Evolutionary conservation across 2,888 invertebrate species (phyloP).

Genomic region (Tridacna crocea): DNA sequence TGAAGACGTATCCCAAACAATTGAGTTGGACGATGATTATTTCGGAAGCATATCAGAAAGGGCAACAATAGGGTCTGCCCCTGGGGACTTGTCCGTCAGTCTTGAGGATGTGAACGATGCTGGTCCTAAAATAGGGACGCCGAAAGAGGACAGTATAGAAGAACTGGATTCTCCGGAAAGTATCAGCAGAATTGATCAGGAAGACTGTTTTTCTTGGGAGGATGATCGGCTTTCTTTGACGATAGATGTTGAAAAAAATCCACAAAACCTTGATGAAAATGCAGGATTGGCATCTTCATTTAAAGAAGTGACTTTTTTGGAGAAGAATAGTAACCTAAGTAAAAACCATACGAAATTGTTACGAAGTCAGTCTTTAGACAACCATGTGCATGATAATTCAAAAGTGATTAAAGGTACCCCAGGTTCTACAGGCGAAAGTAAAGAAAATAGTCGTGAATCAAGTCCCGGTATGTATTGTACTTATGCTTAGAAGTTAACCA

Average conservation of each 20-base stretch:
- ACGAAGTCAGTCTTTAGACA: slow-evolving; percentile 22
- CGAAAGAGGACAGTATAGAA: slow-evolving; percentile 58
- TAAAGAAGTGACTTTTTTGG: slow-evolving; percentile 49
- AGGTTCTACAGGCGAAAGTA: slow-evolving; percentile 1
- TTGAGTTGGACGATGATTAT: slow-evolving; percentile 51
- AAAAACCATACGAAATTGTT: background rate
- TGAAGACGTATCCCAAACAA: slow-evolving; percentile 60
- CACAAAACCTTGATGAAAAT: slow-evolving; percentile 50
- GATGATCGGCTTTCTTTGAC: slow-evolving; percentile 78
- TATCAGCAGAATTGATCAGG: slow-evolving; percentile 77
- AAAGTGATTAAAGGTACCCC: background rate
- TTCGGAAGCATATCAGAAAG: slow-evolving; percentile 44
- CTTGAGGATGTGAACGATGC: slow-evolving; percentile 41
- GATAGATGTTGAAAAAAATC: slow-evolving; percentile 63
- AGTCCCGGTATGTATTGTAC: slow-evolving; percentile 26
- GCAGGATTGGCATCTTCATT: slow-evolving; percentile 59
- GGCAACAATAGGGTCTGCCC: slow-evolving; percentile 38
- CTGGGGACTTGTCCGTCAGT: slow-evolving; percentile 56
- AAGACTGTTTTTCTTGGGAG: slow-evolving; percentile 81
- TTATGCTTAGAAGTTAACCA: background rate
- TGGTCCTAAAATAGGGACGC: background rate
- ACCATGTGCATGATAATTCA: background rate
- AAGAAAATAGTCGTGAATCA: slow-evolving; percentile 26
- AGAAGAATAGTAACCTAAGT: background rate
- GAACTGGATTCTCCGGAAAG: slow-evolving; percentile 80